Evolutionary conservation across 2,113 vertebrate species (phyloP), one percentile per base, ranked within the genome.

Genomic region (Sceloporus tristichus): DNA sequence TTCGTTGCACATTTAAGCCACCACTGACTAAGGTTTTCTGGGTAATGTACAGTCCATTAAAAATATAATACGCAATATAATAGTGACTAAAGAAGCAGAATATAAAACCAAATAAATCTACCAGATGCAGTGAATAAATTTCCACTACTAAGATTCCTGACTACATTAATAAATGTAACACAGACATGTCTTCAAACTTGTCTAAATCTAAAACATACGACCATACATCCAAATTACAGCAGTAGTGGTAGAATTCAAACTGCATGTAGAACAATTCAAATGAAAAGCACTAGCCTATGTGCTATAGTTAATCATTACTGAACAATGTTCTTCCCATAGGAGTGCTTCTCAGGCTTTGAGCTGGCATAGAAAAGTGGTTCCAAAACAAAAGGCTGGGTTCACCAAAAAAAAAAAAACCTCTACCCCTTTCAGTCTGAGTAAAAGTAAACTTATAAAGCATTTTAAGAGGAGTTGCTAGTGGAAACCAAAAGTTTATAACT

Each of bases 101-200:
- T 62, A 14, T 62, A 62, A 62, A 62, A 62, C 59, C 59, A 48
- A 48, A 48, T 48, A 48, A 48, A 48, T 48, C 42, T 6, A 62
- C 59, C 13, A 62, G 16, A 13, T 16, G 16, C 59, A 62, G 13
- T 16, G 16, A 4, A 62, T 62, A 62, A 62, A 62, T 14, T 62
- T 62, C 59, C 59, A 19, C 29, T 70, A 68, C 14, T 42, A 70
- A 1, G 1, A 88, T 5, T 79, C 10, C 85, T 29, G 14, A 18
- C 48, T 85, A 25, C 59, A 29, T 70, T 65, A 40, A 10, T 88
- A 87, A 56, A 90, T 68, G 13, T 4, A 78, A 23, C 25, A 85
- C 75, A 53, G 27, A 2, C 7, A 48, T 27, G n/a, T 78, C 38
- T 54, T 54, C 16, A 16, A 27, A 13, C 18, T 9, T 65, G 3